Evolutionary conservation across 92 coral and sea anemone genomes (phyloP).

Genomic region (Nematostella vectensis): DNA sequence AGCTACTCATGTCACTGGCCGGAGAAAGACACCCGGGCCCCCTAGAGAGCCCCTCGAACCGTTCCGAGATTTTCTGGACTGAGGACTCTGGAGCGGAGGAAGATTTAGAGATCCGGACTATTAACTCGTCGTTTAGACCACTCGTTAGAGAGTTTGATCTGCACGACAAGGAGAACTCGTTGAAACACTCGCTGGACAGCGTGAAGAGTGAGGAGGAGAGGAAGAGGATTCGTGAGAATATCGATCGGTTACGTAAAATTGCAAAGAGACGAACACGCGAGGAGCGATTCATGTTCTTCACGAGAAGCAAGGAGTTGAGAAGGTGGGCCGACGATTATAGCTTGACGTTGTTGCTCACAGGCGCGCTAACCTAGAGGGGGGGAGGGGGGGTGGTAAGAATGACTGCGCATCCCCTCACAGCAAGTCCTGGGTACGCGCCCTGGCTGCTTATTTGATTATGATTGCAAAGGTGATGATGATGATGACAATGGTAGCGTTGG

Average conservation of each 20-base stretch:
- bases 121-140: conserved; percentile 48
- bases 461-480: no score
- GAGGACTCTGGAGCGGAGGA: conserved; percentile 44
- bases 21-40: background rate
- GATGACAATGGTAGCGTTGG: background rate
- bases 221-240: conserved; percentile 81
- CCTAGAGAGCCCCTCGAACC: conserved; percentile 16
- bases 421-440: no score
- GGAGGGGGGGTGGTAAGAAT: no score
- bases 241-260: conserved; percentile 71
- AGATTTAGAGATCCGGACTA: conserved; percentile 44
- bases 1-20: conserved; percentile 8
- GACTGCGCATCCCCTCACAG: no score
- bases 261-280: conserved; percentile 89
- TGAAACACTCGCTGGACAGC: conserved; percentile 45
- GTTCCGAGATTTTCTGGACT: conserved; percentile 24
- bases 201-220: conserved; percentile 71
- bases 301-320: conserved; percentile 54
- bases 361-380: no score
- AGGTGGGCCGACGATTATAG: conserved; percentile 22
- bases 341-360: no score
- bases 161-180: conserved; percentile 79
- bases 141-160: conserved; percentile 26
- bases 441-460: no score
- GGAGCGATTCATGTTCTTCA: conserved; percentile 61